Conservation (phyloP, 2,113 vertebrate species). For the Psittacula cyanocephala region DNA sequence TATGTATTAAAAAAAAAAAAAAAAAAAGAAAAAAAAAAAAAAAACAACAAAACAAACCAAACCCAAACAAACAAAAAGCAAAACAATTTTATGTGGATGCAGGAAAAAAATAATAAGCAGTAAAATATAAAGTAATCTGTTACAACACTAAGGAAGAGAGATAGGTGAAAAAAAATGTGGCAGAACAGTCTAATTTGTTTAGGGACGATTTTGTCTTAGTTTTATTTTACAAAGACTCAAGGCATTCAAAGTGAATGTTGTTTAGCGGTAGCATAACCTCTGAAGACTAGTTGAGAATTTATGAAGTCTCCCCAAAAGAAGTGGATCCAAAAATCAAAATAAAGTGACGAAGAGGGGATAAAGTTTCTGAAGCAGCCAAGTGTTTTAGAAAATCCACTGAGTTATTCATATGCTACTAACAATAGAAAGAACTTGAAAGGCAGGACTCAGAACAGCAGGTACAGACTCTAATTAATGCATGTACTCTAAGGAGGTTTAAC, state of each 20-base stretch:
- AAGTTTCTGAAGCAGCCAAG: neutral
- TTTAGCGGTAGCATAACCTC: neutral
- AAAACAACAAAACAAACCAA: neutral
- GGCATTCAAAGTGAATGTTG: neutral
- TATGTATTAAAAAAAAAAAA: no score
- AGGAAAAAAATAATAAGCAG: neutral
- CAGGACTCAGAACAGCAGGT: conserved; percentile 35
- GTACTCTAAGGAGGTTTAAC: conserved; percentile 13
- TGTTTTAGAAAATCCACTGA: conserved; percentile 35
- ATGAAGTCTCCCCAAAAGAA: neutral
- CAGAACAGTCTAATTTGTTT: neutral
- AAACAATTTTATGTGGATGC: neutral
- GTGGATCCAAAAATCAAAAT: neutral
- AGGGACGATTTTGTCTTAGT: neutral
- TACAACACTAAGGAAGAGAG: neutral
- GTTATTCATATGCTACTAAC: conserved; percentile 31
- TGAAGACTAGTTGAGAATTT: neutral
- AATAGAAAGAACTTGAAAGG: conserved; percentile 41
- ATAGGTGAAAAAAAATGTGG: neutral
- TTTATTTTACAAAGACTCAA: neutral
- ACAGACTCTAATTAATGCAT: conserved; percentile 26
- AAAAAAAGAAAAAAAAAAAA: no score
- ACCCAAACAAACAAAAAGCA: neutral
- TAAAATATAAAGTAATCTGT: neutral
- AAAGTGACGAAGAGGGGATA: neutral